A percentile compares a stretch with the other conserved stretches of the same genome.
Evolutionary conservation across 1,140 invertebrate species (phyloP).

Genomic region (Sminthurides bifidus): DNA sequence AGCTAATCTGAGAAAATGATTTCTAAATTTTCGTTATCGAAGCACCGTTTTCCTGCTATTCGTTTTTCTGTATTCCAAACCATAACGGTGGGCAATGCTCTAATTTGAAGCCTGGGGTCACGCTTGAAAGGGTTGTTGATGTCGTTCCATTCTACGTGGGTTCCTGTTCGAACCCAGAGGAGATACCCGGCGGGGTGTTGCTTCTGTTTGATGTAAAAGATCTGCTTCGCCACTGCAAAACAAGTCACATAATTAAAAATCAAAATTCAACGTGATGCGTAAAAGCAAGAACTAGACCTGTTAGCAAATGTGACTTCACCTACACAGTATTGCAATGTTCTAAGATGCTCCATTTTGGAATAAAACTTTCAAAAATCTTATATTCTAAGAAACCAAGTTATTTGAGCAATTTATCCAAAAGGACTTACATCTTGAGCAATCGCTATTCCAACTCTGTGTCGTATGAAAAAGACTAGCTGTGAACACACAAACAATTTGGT

Average conservation of each 20-base stretch:
- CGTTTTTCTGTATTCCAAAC: conserved; percentile 9
- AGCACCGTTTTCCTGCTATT: not conserved
- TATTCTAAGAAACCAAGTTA: not conserved
- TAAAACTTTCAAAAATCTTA: not conserved
- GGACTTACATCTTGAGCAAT: not conserved
- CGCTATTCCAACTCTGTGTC: not conserved
- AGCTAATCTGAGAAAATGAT: too few species aligned
- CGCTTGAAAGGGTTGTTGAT: conserved; percentile 4
- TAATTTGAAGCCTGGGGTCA: not conserved
- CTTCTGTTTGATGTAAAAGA: not conserved
- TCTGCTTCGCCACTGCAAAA: not conserved
- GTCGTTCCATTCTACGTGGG: not conserved
- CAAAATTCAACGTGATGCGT: not conserved
- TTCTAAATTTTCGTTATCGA: too few species aligned
- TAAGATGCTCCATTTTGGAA: not conserved
- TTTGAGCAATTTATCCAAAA: not conserved
- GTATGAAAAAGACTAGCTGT: not conserved
- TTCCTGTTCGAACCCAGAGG: not conserved
- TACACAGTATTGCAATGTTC: not conserved
- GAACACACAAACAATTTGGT: conserved; percentile 6
- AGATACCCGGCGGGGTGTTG: not conserved
- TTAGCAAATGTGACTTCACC: not conserved
- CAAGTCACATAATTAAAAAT: not conserved
- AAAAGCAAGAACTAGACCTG: not conserved
- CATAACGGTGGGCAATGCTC: not conserved